Base-by-base conservation (phyloP, 2,797 vertebrate species). In the Cygnus olor region DNA sequence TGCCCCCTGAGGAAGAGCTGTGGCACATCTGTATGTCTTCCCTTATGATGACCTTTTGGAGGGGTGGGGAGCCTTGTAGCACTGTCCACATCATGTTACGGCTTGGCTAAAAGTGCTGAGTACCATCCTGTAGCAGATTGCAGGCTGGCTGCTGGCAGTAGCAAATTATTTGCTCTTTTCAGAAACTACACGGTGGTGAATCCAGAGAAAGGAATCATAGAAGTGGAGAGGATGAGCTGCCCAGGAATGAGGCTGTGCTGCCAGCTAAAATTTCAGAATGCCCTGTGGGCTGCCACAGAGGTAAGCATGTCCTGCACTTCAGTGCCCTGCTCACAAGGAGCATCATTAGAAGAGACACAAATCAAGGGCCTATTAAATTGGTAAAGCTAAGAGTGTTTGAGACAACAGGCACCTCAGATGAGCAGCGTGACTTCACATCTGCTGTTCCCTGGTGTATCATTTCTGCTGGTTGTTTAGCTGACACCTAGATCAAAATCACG, bases 111-210 rank as follows among this genome's bases (percentile, higher is more conserved):
- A 54, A 54, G 53, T 25, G n/a, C n/a, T 1, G 1, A 10, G 36
- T 44, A 9, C 45, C 0, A 0, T 79, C 63, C 54, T 11, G 38
- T 1, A 7, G 58, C 25, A 22, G 27, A 0, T 3, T 77, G 61
- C n/a, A n/a, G 58, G 53, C 10, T 24, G 51, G 40, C 5, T 7
- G 25, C 18, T 68, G 21, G 25, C 65, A 56, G 1, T 7, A 60
- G 72, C 45, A 51, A 30, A 13, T 7, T 22, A 1, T 66, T 80
- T 94, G 22, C 85, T 22, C 7, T 34, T 90, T 95, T 18, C 60
- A 99, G 99, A 96, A 99, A 98, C 97, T 99, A 99, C 98, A 99
- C 98, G 0, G 98, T 99, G 96, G 99, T 99, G 91, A 99, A 99
- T 82, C 97, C 98, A 3, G 98, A 99, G 95, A 99, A 99, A 68